These are phyloP conservation scores for Ophioninae sp. DNA, from an alignment of 2,888 invertebrate genomes.

Conservation along the genomic window DNA sequence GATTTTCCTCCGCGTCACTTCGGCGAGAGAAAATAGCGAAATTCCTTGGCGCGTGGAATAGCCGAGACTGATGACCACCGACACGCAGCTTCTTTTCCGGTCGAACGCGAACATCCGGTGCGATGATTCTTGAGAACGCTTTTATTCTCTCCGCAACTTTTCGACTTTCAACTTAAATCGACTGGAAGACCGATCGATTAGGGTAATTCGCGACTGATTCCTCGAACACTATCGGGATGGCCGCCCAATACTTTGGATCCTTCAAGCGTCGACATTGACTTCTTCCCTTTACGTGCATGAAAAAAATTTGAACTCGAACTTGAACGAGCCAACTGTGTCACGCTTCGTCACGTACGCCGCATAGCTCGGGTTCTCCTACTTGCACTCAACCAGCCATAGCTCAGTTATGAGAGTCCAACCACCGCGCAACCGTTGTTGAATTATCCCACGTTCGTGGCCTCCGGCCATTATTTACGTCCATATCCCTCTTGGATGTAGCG, in stretches of 20 bases:
- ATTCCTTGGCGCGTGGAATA: conserved; percentile 71
- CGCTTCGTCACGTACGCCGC: conserved; percentile 62
- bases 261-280: too few species aligned
- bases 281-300: too few species aligned
- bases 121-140: conserved; percentile 24
- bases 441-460: conserved; percentile 55
- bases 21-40: conserved; percentile 70
- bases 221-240: too few species aligned
- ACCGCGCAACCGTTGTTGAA: conserved; percentile 35
- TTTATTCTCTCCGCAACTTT: conserved; percentile 29
- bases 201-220: too few species aligned
- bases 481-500: conserved; percentile 28
- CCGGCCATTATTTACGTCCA: conserved; percentile 32
- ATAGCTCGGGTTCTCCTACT: conserved; percentile 32
- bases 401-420: conserved; percentile 26
- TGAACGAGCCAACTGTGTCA: conserved; percentile 61
- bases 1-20: conserved; percentile 54
- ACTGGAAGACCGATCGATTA: too few species aligned
- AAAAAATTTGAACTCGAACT: conserved; percentile 53
- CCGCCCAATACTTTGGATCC: too few species aligned
- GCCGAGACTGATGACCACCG: conserved; percentile 58
- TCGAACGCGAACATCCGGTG: conserved; percentile 59
- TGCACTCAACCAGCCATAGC: conserved; percentile 28
- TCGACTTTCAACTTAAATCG: neutral
- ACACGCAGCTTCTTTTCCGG: conserved; percentile 47